Evolutionary conservation across 37 sponge, comb jelly and placozoan species (phyloP).

Genomic region (Lycopodina hypogea): DNA sequence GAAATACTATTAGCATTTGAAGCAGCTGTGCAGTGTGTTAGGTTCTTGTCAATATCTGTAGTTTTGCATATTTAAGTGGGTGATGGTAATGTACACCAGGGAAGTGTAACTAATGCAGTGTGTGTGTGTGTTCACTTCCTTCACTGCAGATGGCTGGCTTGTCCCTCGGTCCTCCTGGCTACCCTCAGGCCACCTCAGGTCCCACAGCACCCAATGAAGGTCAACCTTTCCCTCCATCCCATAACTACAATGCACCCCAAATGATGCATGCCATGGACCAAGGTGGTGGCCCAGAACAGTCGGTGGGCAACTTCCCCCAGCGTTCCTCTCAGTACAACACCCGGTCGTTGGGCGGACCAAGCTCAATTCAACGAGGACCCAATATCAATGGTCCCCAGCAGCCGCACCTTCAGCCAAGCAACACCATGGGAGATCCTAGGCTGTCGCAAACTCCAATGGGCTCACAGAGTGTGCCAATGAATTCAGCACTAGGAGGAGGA

Average conservation of each 20-base stretch:
- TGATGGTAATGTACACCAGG: too few species aligned
- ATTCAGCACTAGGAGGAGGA: not conserved
- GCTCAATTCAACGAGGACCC: too few species aligned
- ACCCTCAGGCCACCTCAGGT: not conserved
- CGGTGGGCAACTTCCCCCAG: conserved; percentile 2
- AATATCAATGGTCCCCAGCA: not conserved
- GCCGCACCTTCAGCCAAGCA: not conserved
- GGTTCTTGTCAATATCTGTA: too few species aligned
- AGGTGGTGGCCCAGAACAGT: not conserved
- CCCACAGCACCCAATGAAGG: conserved; percentile 2
- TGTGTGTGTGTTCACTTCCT: not conserved
- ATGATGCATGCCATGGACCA: not conserved
- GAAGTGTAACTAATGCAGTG: too few species aligned
- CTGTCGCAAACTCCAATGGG: not conserved
- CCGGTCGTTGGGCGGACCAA: too few species aligned
- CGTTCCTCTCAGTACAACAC: conserved; percentile 5
- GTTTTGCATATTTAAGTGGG: too few species aligned
- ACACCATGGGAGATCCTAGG: not conserved
- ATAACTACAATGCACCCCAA: not conserved
- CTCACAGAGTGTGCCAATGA: not conserved
- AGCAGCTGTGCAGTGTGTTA: too few species aligned
- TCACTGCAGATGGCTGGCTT: conserved; percentile 42
- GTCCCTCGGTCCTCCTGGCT: conserved; percentile 23
- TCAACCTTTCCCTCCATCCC: not conserved
- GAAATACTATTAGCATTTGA: too few species aligned